These are phyloP conservation scores for Eriocheir sinensis DNA, from an alignment of 1,140 invertebrate species.

Conservation along the genomic window DNA sequence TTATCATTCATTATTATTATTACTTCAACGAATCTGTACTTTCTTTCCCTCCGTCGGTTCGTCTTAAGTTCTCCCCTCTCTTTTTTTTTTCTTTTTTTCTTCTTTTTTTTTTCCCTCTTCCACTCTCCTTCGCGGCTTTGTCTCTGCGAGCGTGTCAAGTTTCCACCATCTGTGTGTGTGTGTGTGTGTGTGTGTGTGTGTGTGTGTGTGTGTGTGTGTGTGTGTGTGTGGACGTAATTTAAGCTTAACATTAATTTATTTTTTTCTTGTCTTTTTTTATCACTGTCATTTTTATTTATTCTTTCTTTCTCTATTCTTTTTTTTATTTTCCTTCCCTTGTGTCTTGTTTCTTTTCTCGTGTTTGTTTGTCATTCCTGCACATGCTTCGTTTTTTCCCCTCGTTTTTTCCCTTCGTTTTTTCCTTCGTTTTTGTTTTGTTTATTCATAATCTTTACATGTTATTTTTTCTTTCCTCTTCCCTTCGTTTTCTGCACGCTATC, in stretches of 20 bases:
- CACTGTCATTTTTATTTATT: neutral
- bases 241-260: neutral
- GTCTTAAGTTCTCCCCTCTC: too few relatives aligned
- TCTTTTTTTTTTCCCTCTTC: neutral
- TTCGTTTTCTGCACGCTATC: too few relatives aligned
- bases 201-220: neutral
- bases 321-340: neutral
- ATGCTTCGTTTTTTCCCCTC: neutral
- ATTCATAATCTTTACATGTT: too few relatives aligned
- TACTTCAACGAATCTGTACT: too few relatives aligned
- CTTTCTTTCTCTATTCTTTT: neutral
- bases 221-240: neutral
- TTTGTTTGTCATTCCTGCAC: too few relatives aligned
- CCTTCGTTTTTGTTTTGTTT: too few relatives aligned
- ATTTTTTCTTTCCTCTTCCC: too few relatives aligned
- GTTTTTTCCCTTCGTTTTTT: neutral
- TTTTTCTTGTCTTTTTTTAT: neutral
- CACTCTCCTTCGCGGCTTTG: neutral
- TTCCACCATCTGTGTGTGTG: constrained; percentile 12
- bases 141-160: neutral
- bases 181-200: constrained; percentile 20
- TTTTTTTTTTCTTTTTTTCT: too few relatives aligned
- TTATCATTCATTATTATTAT: too few relatives aligned
- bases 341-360: neutral
- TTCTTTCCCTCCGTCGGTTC: too few relatives aligned